Conservation (phyloP, 2,113 vertebrate species). For the Eulacestoma nigropectus region DNA sequence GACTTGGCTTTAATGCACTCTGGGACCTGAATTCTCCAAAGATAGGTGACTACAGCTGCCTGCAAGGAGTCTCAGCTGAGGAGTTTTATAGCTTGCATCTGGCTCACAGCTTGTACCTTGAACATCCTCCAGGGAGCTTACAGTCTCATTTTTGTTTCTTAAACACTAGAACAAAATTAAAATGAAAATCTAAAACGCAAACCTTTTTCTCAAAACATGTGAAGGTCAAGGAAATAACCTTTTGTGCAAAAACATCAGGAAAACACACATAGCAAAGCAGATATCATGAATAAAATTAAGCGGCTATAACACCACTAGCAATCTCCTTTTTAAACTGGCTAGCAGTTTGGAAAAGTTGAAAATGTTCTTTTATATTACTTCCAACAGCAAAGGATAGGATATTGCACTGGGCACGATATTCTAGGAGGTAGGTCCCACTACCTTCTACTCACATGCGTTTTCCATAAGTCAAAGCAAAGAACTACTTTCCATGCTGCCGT, state of each 20-base stretch:
- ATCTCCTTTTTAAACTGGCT: neutral
- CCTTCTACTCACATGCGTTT: neutral
- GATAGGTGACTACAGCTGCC: neutral
- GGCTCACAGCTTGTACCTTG: constrained; percentile 7
- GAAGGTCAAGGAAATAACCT: neutral
- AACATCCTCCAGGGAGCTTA: neutral
- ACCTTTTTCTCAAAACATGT: neutral
- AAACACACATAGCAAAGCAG: neutral
- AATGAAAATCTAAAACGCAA: neutral
- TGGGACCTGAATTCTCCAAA: neutral
- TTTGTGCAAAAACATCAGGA: neutral
- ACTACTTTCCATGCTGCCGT: neutral
- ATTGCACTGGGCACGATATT: neutral
- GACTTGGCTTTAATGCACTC: neutral
- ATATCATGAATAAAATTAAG: neutral
- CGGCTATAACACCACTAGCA: neutral
- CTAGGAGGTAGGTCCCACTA: neutral
- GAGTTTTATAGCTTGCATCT: constrained; percentile 23
- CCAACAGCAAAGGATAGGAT: neutral
- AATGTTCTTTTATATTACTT: neutral
- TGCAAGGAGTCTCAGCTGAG: neutral
- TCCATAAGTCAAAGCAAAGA: neutral
- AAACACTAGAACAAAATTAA: neutral
- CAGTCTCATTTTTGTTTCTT: neutral
- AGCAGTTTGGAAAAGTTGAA: neutral